A percentile compares a stretch with the other conserved stretches of the same genome.
phyloP scores from a whole-genome alignment of 1,140 invertebrate genomes.

The Drosophila santomea region DNA sequence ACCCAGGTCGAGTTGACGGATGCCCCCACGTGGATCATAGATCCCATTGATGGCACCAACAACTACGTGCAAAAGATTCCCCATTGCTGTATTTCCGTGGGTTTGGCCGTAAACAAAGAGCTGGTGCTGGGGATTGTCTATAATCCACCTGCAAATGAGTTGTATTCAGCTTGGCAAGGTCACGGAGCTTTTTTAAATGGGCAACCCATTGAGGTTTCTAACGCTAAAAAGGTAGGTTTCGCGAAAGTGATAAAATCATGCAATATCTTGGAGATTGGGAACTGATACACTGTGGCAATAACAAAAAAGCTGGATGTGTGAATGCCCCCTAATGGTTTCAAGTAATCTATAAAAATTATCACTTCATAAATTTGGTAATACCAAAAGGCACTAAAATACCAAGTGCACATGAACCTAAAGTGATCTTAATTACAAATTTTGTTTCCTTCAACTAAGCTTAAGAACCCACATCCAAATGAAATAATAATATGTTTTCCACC shows the following conservation, averaged over 20 bases:
- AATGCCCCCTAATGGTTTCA: no score
- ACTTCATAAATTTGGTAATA: no score
- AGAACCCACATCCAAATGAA: not conserved
- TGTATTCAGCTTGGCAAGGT: slow-evolving; percentile 89
- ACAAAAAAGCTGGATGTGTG: no score
- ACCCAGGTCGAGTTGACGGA: slow-evolving; percentile 88
- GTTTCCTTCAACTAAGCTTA: no score
- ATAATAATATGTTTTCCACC: not conserved
- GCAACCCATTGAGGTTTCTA: slow-evolving; percentile 85
- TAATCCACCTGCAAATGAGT: slow-evolving; percentile 90
- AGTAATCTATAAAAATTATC: no score
- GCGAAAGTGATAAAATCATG: not conserved
- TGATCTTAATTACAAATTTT: no score
- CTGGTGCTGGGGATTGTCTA: slow-evolving; percentile 90
- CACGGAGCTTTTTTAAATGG: slow-evolving; percentile 92
- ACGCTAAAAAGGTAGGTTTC: slow-evolving; percentile 54
- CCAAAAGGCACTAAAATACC: no score
- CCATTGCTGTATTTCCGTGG: slow-evolving; percentile 89
- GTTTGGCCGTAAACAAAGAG: slow-evolving; percentile 88
- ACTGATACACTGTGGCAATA: not conserved
- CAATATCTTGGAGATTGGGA: slow-evolving; percentile 3
- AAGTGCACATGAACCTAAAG: no score
- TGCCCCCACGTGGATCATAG: slow-evolving; percentile 95
- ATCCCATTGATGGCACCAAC: slow-evolving; percentile 91
- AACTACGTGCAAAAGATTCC: slow-evolving; percentile 90